phyloP scores from a whole-genome alignment of 2,113 vertebrate genomes.

The Semicossyphus pulcher region DNA sequence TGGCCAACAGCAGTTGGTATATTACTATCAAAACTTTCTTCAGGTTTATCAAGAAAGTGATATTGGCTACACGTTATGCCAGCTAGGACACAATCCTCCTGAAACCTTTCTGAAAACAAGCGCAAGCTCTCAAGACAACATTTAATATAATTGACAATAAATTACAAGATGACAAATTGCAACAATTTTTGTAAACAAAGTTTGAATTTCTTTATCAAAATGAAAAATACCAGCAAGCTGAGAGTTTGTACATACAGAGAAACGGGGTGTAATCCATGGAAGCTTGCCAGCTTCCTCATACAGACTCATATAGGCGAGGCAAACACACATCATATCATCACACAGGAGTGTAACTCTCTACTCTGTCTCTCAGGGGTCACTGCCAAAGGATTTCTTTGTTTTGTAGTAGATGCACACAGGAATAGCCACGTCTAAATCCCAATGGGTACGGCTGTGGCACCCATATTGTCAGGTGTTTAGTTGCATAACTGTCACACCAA shows the following conservation, averaged over 20 bases:
- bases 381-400: conserved; percentile 49
- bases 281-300: too few species aligned
- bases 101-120: background rate
- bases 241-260: too few species aligned
- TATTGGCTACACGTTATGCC: background rate
- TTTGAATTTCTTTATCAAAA: background rate
- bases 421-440: conserved; percentile 60
- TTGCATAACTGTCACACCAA: conserved; percentile 53
- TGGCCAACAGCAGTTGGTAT: too few species aligned
- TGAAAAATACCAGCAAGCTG: too few species aligned
- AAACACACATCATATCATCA: background rate
- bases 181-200: background rate
- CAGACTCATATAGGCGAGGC: too few species aligned
- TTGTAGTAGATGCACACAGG: conserved; percentile 54
- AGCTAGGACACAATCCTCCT: background rate
- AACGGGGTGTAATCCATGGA: too few species aligned
- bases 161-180: background rate
- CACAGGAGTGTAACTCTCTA: background rate
- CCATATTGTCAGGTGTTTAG: conserved; percentile 56
- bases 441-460: conserved; percentile 17
- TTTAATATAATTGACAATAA: background rate
- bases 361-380: conserved; percentile 4
- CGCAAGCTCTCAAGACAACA: background rate
- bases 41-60: background rate
- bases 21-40: too few species aligned